These are phyloP conservation scores for Penaeus monodon DNA, from an alignment of 2,888 invertebrate genomes.

Conservation along the genomic window DNA sequence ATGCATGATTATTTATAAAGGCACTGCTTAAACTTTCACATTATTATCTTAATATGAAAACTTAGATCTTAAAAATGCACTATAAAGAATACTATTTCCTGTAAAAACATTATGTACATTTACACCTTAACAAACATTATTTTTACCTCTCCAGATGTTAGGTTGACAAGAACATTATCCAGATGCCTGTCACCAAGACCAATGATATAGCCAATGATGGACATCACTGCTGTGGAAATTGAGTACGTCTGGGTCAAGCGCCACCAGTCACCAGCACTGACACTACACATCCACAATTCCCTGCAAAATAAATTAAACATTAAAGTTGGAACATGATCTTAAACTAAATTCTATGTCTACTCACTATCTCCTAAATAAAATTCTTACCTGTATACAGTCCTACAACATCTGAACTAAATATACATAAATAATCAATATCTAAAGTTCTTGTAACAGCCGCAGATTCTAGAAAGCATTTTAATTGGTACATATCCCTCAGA, in stretches of 20 bases:
- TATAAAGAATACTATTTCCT: no score
- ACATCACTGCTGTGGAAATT: constrained; percentile 96
- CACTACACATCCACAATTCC: constrained; percentile 94
- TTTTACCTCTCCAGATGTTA: constrained; percentile 87
- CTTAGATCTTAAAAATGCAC: no score
- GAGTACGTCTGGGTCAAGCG: constrained; percentile 87
- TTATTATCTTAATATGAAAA: no score
- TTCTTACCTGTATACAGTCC: no score
- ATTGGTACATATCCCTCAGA: neutral
- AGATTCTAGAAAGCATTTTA: neutral
- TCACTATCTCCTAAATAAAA: no score
- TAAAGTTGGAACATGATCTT: neutral
- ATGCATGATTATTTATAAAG: no score
- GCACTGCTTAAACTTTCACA: no score
- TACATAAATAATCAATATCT: no score
- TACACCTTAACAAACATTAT: neutral
- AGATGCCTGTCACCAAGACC: constrained; percentile 98
- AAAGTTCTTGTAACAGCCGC: no score
- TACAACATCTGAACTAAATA: no score
- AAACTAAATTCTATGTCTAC: no score
- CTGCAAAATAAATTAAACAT: constrained; percentile 69
- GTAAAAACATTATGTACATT: constrained; percentile 10
- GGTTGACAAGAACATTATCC: constrained; percentile 96
- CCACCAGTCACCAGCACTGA: constrained; percentile 93
- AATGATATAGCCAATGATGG: constrained; percentile 97